phyloP scores from a whole-genome alignment of 2,888 invertebrate species.

The Heliothis peltigera region DNA sequence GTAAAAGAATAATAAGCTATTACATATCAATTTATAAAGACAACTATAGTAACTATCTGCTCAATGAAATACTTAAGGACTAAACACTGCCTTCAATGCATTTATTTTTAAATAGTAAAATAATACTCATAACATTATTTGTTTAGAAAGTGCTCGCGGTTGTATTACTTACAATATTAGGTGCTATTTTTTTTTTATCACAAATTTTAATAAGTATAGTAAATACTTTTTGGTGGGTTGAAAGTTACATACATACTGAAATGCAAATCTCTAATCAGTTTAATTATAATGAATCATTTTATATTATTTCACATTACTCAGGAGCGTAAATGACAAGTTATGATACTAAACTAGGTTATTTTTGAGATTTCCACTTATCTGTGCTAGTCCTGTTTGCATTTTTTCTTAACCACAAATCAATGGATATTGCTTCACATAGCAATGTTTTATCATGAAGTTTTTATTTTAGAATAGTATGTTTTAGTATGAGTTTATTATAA shows the following conservation, averaged over 20 bases:
- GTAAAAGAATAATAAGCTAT: constrained; percentile 11
- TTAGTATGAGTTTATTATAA: constrained; percentile 58
- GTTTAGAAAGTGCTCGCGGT: constrained; percentile 11
- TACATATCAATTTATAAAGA: constrained; percentile 23
- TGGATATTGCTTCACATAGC: constrained; percentile 50
- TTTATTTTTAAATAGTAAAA: constrained; percentile 55
- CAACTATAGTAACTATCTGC: constrained; percentile 19
- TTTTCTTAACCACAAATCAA: constrained; percentile 30
- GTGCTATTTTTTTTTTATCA: not conserved
- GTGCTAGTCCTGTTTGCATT: constrained; percentile 59
- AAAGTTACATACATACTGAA: constrained; percentile 5
- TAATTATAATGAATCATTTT: not conserved
- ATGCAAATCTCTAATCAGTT: not conserved
- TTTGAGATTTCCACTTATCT: constrained; percentile 37
- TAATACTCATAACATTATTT: constrained; percentile 18
- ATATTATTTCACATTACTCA: constrained; percentile 5
- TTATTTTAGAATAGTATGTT: constrained; percentile 46
- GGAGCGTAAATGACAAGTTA: constrained; percentile 37
- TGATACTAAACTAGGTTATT: constrained; percentile 44
- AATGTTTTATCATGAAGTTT: constrained; percentile 45
- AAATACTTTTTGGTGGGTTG: not conserved
- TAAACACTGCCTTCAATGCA: constrained; percentile 57
- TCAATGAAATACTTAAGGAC: constrained; percentile 45
- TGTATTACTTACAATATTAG: constrained; percentile 1
- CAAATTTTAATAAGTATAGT: not conserved